phyloP scores from a whole-genome alignment of 2,113 vertebrate species.

The Aplodontia rufa region DNA sequence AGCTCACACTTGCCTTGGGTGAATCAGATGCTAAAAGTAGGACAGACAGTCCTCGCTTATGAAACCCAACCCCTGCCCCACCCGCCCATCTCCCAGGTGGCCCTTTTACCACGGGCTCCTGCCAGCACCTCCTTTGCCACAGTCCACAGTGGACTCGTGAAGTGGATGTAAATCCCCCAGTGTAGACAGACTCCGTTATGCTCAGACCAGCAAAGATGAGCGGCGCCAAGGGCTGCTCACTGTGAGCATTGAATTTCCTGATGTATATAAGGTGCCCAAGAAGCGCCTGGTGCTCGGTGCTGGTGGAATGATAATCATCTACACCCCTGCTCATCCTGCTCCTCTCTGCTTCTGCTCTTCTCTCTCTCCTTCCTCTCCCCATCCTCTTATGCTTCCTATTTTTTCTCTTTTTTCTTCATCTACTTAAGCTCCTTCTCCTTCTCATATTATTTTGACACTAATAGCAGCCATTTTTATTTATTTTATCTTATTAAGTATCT shows the following conservation, averaged over 20 bases:
- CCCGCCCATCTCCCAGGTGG: not conserved
- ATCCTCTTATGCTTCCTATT: not conserved
- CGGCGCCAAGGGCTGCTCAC: not conserved
- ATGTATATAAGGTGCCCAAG: not conserved
- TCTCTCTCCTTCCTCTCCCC: fast-evolving
- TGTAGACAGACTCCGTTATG: not conserved
- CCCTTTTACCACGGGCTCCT: not conserved
- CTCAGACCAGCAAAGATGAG: not conserved
- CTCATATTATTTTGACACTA: not conserved
- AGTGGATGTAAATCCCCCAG: not conserved
- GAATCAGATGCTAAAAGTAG: conserved; percentile 76
- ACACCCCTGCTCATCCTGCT: not conserved
- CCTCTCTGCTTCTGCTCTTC: no score
- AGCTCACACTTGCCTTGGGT: conserved; percentile 44
- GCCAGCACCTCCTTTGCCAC: not conserved
- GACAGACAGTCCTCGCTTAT: not conserved
- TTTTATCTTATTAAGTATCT: not conserved
- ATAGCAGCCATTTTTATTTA: not conserved
- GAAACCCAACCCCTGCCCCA: not conserved
- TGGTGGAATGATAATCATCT: no score
- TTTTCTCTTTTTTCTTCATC: not conserved
- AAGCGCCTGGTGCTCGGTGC: no score
- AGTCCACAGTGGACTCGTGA: not conserved
- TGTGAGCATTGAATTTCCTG: not conserved
- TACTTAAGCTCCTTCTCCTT: not conserved